Base-by-base conservation (phyloP, 2,797 vertebrate genomes). In the Nasua narica region DNA sequence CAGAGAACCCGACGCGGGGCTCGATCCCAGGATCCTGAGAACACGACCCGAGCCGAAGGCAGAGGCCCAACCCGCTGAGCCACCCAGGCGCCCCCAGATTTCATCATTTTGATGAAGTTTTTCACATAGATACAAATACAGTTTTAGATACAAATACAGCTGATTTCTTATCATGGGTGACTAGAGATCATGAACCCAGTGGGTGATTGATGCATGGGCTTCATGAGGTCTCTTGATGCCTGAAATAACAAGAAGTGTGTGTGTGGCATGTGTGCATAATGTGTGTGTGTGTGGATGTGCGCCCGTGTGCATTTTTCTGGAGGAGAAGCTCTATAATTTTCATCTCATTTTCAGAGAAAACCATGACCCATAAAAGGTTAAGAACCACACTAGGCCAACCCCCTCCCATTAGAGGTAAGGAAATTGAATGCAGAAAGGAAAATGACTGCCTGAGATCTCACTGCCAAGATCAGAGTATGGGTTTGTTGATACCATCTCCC, bases 311-410 rank as follows among this genome's bases (percentile, higher is more conserved):
- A 46, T 87, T 94, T 91, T 91, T 88, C 40, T 67, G 69, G 27
- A 69, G 52, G 72, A 92, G 83, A 93, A 87, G 9, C 40, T 90
- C 65, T 91, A 46, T 5, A 89, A 11, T 95, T 95, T 91, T 77
- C 70, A 72, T 83, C 82, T 23, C 46, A 58, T 95, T 96, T 87
- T 91, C 27, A 62, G 69, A 93, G 90, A 67, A 78, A 58, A 23
- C 27, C 32, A 54, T 19, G 6, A 81, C 37, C 67, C 37, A 50
- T 70, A 16, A 84, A 89, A 72, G 21, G 32, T 84, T 92, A 81
- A 90, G 65, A 70, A 72, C 43, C 5, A 1, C 3, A 3, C 19
- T 37, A 50, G 67, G 91, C 58, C 62, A 94, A 15, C 29, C 14
- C 19, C 21, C 43, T 94, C 35, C 35, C 58, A 46, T 56, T 95